Conservation (phyloP, 2,113 vertebrate genomes). For the Tamias sibiricus region DNA sequence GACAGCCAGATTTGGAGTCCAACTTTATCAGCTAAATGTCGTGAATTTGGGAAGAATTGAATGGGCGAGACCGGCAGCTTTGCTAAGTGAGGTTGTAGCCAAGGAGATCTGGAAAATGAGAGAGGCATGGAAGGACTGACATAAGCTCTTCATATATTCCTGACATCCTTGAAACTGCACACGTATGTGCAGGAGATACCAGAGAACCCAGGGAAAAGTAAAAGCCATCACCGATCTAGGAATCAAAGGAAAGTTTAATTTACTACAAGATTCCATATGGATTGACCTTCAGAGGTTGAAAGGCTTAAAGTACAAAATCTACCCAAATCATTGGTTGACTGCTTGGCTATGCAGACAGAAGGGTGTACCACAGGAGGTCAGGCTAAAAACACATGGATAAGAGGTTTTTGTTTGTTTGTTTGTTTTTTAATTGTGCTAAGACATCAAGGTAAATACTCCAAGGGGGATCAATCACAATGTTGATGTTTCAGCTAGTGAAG, state of each 20-base stretch:
- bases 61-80: neutral
- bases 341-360: neutral
- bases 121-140: neutral
- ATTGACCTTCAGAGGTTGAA: neutral
- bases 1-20: neutral
- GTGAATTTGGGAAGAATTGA: neutral
- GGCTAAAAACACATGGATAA: neutral
- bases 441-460: neutral
- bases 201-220: neutral
- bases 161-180: neutral
- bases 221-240: neutral
- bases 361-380: neutral
- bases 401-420: neutral
- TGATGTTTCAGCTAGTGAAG: neutral
- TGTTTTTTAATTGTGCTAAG: neutral
- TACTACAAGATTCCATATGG: neutral
- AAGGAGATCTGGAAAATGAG: neutral
- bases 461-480: neutral
- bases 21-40: neutral
- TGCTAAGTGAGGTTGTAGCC: neutral
- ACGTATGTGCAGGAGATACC: neutral
- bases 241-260: neutral
- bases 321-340: neutral
- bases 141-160: neutral
- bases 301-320: neutral